Conservation (phyloP, 2,888 invertebrate species). For the Lasiommata megera region DNA sequence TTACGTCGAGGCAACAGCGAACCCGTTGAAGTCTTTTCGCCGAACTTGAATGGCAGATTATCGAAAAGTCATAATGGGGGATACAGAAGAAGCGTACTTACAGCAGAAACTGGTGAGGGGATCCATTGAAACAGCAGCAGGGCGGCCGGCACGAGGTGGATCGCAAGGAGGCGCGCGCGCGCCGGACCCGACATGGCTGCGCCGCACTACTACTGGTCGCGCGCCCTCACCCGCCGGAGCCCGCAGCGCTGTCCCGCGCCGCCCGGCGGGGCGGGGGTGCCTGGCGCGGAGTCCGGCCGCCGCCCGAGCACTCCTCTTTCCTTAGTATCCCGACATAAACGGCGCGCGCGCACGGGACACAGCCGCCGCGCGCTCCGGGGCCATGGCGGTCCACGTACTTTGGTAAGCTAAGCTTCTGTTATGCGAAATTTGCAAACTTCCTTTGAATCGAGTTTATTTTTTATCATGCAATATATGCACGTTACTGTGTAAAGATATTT, state of each 20-base stretch:
- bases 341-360: constrained; percentile 79
- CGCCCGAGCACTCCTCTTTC: constrained; percentile 67
- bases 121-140: constrained; percentile 57
- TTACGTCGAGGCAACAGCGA: constrained; percentile 3
- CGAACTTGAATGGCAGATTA: not conserved
- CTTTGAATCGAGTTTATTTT: not conserved
- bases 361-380: constrained; percentile 75
- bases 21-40: constrained; percentile 52
- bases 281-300: constrained; percentile 39
- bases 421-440: constrained; percentile 1
- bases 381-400: constrained; percentile 76
- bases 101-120: constrained; percentile 56
- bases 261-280: constrained; percentile 59
- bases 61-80: not conserved
- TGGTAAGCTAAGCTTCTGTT: constrained; percentile 52
- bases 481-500: not conserved
- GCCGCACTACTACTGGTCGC: constrained; percentile 76
- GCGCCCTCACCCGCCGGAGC: constrained; percentile 54
- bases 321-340: constrained; percentile 78
- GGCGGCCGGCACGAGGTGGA: constrained; percentile 58
- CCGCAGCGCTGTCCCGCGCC: constrained; percentile 46
- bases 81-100: constrained; percentile 48
- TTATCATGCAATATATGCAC: not conserved
- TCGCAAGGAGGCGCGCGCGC: constrained; percentile 69
- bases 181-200: constrained; percentile 79